Percentiles rank a stretch among this genome's conserved stretches.
Conservation (phyloP, 2,797 vertebrate species). For the Lutjanus campechanus region DNA sequence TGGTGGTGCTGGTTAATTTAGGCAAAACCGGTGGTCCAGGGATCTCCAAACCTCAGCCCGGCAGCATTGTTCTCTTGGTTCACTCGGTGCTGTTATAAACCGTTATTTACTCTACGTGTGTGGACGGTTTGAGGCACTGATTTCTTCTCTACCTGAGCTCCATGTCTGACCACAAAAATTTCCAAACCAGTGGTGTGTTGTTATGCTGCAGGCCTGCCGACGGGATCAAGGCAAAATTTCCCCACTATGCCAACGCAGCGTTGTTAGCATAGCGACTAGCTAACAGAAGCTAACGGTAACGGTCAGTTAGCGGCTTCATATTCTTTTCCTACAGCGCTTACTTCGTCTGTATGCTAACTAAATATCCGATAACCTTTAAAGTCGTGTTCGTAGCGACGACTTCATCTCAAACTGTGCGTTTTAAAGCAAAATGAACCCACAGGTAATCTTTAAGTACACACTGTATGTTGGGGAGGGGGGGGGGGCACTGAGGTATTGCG, state of each 20-base stretch:
- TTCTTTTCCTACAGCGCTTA: neutral
- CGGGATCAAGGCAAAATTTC: slow-evolving; percentile 35
- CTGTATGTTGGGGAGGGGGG: no score
- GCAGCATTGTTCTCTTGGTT: slow-evolving; percentile 20
- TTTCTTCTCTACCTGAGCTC: neutral
- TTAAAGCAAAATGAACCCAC: neutral
- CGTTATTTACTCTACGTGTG: neutral
- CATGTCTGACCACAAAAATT: neutral
- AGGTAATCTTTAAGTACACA: neutral
- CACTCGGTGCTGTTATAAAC: neutral
- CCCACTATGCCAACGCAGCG: slow-evolving; percentile 72
- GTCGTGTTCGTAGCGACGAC: fast-evolving
- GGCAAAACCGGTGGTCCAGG: slow-evolving; percentile 12
- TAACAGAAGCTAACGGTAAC: slow-evolving; percentile 55
- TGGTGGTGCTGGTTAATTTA: slow-evolving; percentile 18
- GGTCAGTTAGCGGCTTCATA: neutral
- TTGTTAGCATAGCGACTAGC: slow-evolving; percentile 69
- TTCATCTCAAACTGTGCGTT: fast-evolving
- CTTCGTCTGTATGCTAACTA: fast-evolving
- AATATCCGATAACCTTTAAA: fast-evolving
- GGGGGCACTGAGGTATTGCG: no score
- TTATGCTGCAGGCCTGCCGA: slow-evolving; percentile 59
- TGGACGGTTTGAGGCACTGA: neutral
- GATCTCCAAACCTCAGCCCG: neutral
- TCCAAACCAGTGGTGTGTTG: slow-evolving; percentile 3